Evolutionary conservation across 1,140 invertebrate genomes (phyloP).

Genomic region (Plodia interpunctella): DNA sequence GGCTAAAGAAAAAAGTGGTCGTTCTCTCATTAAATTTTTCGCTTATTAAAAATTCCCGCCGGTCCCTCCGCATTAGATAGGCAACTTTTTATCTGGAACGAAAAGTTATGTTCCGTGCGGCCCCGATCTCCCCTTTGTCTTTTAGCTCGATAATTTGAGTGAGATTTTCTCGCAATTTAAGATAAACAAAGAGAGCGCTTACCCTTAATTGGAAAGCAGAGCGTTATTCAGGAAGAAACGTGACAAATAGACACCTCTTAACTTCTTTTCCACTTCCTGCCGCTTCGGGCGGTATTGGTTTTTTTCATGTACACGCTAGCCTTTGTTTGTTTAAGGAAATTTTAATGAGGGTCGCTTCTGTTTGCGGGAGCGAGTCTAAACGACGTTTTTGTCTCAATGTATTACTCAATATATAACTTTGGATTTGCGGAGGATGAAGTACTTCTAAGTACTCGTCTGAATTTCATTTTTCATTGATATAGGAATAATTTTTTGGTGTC

Average conservation of each 20-base stretch:
- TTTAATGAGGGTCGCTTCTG: constrained; percentile 47
- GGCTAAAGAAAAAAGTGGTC: constrained; percentile 48
- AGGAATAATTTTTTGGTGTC: too few species aligned
- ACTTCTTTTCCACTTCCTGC: constrained; percentile 73
- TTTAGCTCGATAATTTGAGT: constrained; percentile 74
- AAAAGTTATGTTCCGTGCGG: constrained; percentile 63
- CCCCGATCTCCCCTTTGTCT: constrained; percentile 64
- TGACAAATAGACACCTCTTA: constrained; percentile 77
- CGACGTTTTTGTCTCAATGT: background rate
- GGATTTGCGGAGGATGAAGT: background rate
- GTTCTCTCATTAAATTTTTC: constrained; percentile 75
- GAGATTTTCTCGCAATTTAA: constrained; percentile 77
- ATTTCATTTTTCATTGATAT: too few species aligned
- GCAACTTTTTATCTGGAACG: constrained; percentile 67
- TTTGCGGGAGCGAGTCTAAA: constrained; percentile 9
- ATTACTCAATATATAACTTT: too few species aligned
- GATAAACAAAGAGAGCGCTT: constrained; percentile 76
- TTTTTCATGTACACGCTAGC: constrained; percentile 53
- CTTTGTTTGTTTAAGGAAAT: constrained; percentile 67
- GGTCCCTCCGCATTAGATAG: constrained; percentile 59
- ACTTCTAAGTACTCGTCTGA: too few species aligned
- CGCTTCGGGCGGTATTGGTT: constrained; percentile 68
- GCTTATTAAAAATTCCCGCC: constrained; percentile 77
- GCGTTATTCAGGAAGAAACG: constrained; percentile 72
- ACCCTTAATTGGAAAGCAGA: constrained; percentile 77